phyloP scores from a whole-genome alignment of 2,888 invertebrate genomes.

The Pachliopta kotzebuea region DNA sequence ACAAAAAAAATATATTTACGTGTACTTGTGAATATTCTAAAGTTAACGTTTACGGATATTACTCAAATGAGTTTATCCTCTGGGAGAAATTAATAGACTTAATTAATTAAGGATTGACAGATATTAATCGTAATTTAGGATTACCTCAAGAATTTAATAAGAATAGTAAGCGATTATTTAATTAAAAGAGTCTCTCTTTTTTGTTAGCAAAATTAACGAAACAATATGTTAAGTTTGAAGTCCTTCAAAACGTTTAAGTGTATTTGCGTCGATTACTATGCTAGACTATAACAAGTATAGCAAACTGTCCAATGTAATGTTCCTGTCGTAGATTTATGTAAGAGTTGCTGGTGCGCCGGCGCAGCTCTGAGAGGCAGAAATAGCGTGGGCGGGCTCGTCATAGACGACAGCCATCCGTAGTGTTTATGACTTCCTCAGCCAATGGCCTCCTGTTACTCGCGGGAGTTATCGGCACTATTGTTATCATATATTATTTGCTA shows the following conservation, averaged over 20 bases:
- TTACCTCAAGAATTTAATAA: no score
- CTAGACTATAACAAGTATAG: slow-evolving; percentile 33
- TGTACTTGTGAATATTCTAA: no score
- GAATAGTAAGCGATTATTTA: no score
- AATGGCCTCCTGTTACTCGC: slow-evolving; percentile 56
- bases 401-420: slow-evolving; percentile 72
- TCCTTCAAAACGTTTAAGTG: slow-evolving; percentile 19
- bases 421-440: slow-evolving; percentile 79
- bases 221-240: background rate
- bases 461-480: slow-evolving; percentile 27
- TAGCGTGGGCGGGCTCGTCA: slow-evolving; percentile 76
- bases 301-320: slow-evolving; percentile 55
- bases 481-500: slow-evolving; percentile 24
- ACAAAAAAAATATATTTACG: no score
- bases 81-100: no score
- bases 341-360: slow-evolving; percentile 52
- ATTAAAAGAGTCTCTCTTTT: no score
- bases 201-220: no score
- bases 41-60: no score
- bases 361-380: slow-evolving; percentile 67
- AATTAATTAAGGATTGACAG: no score
- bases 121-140: no score
- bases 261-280: slow-evolving; percentile 34
- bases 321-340: slow-evolving; percentile 47
- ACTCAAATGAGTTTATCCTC: no score